Base-by-base conservation (phyloP, 1,140 invertebrate genomes). In the Mesaphorura yosii region DNA sequence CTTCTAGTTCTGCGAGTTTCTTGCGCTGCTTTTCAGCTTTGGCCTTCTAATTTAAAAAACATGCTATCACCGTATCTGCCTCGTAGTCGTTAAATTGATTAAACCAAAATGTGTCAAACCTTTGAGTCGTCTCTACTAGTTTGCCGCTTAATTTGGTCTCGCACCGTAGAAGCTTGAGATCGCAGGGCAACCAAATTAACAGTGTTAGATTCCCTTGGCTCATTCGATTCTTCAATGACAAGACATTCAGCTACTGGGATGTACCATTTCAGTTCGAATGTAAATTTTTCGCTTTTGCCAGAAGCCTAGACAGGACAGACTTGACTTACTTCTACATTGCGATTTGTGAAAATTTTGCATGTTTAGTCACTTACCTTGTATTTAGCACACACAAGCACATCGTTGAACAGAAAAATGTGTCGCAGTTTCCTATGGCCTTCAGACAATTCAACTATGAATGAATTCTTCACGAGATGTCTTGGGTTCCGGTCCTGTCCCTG, bases 351-450 rank as follows among this genome's bases (percentile, higher is more conserved):
- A 27, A 56, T 46, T 40, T 53, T 10, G n/a, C n/a, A n/a, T n/a
- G 3, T 38, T 23, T 26, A 22, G 29, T 53, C 14, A 41, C 7
- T 38, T 67, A 79, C 83, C 76, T 90, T 92, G 66, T 90, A 90
- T 73, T 94, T 95, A 45, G 91, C 89, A 73, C 90, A 94, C 20
- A 91, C 86, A 58, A 95, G 84, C 51, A 93, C 85, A 69, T 95
- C 90, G 67, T 90, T 93, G 68, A 94, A 94, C 23, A 95, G 76
- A 72, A 95, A 93, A 50, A 95, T 72, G 76, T 93, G 90, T 44
- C 91, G 75, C 45, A 94, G 70, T 73, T 94, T 94, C 39, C 91
- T 76, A 68, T 86, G 83, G 1, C 84, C 83, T 66, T 90, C 86
- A 0, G 82, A 80, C 22, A 89, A 73, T 72, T 94, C 90, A 6